Evolutionary conservation across 2,797 vertebrate species (phyloP).

Genomic region (Spinibarbus caldwelli): DNA sequence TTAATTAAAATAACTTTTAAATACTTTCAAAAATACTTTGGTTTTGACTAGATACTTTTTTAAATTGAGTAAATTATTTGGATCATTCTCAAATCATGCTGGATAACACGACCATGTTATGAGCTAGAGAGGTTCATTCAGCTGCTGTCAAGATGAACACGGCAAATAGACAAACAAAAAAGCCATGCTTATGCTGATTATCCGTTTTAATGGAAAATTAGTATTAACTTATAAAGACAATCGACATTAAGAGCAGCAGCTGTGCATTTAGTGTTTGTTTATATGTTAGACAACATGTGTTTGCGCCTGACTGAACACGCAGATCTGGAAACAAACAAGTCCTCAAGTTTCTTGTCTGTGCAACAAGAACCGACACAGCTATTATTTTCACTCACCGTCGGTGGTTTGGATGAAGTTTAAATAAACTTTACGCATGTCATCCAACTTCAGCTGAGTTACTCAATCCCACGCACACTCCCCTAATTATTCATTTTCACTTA

Average conservation of each 20-base stretch:
- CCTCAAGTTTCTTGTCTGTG: too few relatives aligned
- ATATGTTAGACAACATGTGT: too few relatives aligned
- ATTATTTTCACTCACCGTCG: conserved; percentile 7
- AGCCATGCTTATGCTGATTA: too few relatives aligned
- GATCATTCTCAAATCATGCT: neutral
- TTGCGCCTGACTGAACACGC: too few relatives aligned
- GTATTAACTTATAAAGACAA: neutral
- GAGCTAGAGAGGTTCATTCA: neutral
- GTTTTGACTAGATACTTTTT: neutral
- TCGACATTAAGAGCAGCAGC: neutral
- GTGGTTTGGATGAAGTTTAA: neutral
- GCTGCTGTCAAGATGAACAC: neutral
- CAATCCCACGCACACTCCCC: neutral
- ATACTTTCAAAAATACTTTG: neutral
- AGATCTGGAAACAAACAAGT: neutral
- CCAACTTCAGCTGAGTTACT: neutral
- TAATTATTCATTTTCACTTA: neutral
- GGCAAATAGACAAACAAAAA: neutral
- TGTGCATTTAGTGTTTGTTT: too few relatives aligned
- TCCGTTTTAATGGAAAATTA: neutral
- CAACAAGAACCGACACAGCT: neutral
- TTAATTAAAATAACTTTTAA: too few relatives aligned
- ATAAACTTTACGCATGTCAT: neutral
- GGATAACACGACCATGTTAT: too few relatives aligned
- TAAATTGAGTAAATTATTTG: neutral